A percentile compares a stretch with the other conserved stretches of the same genome.
Conservation (phyloP, 1,140 invertebrate species). For the Araneus ventricosus region DNA sequence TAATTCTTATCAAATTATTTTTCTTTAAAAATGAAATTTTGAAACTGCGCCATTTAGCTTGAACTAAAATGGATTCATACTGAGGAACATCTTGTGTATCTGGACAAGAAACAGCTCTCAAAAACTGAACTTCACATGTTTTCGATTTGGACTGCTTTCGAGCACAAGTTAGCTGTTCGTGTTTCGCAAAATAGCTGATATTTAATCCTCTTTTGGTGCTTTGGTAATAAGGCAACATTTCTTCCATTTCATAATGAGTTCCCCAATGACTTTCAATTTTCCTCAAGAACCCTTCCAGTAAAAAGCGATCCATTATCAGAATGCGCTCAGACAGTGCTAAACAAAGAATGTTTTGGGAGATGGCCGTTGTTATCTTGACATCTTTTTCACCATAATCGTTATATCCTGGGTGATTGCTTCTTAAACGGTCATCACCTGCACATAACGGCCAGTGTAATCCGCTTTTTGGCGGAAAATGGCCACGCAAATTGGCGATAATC, state of each 20-base stretch:
- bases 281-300: too few relatives aligned
- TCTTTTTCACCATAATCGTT: conserved; percentile 23
- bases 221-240: background rate
- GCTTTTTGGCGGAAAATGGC: background rate
- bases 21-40: background rate
- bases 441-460: conserved; percentile 47
- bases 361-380: conserved; percentile 14
- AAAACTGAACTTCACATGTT: background rate
- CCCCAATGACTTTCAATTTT: background rate
- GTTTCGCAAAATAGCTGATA: background rate
- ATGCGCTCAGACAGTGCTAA: background rate
- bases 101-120: background rate
- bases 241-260: background rate
- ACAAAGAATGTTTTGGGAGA: conserved; percentile 35
- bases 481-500: conserved; percentile 49
- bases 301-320: background rate
- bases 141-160: background rate
- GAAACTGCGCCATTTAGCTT: background rate
- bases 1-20: background rate
- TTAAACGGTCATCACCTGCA: conserved; percentile 45
- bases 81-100: background rate
- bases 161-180: background rate
- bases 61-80: background rate
- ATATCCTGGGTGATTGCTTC: background rate
- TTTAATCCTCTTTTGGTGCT: background rate